phyloP scores from a whole-genome alignment of 2,888 invertebrate genomes.

The Chydorus sphaericus region DNA sequence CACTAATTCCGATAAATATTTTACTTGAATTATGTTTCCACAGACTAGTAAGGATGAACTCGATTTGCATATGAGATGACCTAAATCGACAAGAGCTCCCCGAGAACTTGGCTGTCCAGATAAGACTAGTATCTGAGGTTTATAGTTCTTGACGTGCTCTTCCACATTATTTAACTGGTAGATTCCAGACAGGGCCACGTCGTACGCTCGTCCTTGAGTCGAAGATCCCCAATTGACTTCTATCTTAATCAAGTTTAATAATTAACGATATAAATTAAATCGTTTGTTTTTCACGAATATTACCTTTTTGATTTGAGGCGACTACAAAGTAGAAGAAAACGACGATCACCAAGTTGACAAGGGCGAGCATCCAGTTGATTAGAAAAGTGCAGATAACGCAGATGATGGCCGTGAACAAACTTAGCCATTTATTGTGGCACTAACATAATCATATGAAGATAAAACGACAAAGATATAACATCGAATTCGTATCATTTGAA shows the following conservation, averaged over 20 bases:
- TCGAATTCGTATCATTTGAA: too few relatives aligned
- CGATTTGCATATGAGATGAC: slow-evolving; percentile 80
- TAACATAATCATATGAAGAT: too few relatives aligned
- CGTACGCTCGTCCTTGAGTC: slow-evolving; percentile 92
- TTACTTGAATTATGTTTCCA: slow-evolving; percentile 60
- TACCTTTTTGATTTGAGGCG: slow-evolving; percentile 39
- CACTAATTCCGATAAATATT: neutral
- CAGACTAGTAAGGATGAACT: slow-evolving; percentile 81
- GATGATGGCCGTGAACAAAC: slow-evolving; percentile 30
- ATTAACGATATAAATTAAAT: neutral
- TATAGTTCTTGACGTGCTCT: slow-evolving; percentile 93
- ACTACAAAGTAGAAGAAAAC: slow-evolving; percentile 36
- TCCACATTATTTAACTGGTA: slow-evolving; percentile 77
- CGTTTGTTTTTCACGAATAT: too few relatives aligned
- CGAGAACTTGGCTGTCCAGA: slow-evolving; percentile 78
- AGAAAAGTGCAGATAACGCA: slow-evolving; percentile 36
- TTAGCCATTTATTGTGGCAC: slow-evolving; percentile 36
- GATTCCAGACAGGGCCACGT: slow-evolving; percentile 72
- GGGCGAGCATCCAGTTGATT: slow-evolving; percentile 37
- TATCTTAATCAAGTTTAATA: slow-evolving; percentile 25
- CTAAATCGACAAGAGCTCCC: slow-evolving; percentile 80
- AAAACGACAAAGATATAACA: too few relatives aligned
- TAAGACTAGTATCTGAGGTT: slow-evolving; percentile 68
- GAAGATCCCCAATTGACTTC: slow-evolving; percentile 99
- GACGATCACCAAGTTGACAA: slow-evolving; percentile 33